Conservation (phyloP, 2,888 invertebrate species). For the Drosophila mimetica region DNA sequence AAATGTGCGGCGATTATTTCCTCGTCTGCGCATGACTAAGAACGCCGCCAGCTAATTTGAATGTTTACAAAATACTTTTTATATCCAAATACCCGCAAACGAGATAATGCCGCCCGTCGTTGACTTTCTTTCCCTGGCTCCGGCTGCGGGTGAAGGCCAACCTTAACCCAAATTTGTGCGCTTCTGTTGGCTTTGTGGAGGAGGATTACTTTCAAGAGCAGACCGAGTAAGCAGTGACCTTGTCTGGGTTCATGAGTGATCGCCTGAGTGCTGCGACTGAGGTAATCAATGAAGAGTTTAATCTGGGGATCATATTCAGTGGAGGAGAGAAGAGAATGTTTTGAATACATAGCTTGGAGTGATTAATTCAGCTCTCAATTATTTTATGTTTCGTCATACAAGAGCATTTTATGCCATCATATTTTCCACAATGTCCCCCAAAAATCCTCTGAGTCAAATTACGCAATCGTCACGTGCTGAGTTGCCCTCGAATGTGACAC, state of each 20-base stretch:
- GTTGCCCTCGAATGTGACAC: slow-evolving; percentile 19
- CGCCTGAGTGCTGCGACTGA: slow-evolving; percentile 8
- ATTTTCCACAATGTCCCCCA: neutral
- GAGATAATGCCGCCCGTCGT: slow-evolving; percentile 28
- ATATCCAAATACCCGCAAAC: slow-evolving; percentile 21
- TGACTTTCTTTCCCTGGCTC: slow-evolving; percentile 54
- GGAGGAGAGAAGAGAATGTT: too few relatives aligned
- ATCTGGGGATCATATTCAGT: neutral
- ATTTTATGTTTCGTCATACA: neutral
- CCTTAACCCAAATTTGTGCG: slow-evolving; percentile 67
- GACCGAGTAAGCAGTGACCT: slow-evolving; percentile 21
- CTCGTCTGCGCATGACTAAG: slow-evolving; percentile 31
- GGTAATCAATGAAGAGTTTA: slow-evolving; percentile 2
- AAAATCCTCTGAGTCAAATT: neutral
- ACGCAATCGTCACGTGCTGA: slow-evolving; percentile 30
- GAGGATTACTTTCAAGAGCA: slow-evolving; percentile 71
- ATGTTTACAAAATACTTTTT: slow-evolving; percentile 40
- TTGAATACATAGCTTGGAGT: too few relatives aligned
- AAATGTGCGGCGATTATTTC: slow-evolving; percentile 28
- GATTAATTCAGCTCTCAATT: neutral
- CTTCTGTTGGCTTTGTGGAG: slow-evolving; percentile 32
- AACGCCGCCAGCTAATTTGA: slow-evolving; percentile 25
- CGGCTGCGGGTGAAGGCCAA: slow-evolving; percentile 47
- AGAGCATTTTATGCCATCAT: neutral
- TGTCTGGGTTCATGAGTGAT: slow-evolving; percentile 12